Percentiles rank a stretch among this genome's conserved stretches.
Conservation (phyloP, 2,888 invertebrate genomes). For the Rhopalosiphum nymphaeae region DNA sequence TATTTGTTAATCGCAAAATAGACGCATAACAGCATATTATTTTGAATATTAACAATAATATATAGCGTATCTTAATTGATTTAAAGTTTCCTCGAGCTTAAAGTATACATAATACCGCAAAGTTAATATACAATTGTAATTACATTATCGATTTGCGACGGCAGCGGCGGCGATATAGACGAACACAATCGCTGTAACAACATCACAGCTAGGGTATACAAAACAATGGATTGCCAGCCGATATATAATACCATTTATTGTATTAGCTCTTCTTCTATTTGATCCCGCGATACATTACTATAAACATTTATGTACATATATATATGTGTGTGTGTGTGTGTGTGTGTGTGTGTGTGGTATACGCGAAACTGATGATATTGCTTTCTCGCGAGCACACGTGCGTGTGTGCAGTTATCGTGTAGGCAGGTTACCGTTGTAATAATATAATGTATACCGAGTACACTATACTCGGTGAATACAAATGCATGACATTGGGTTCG, state of each 20-base stretch:
- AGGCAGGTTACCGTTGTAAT: neutral
- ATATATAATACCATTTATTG: constrained; percentile 10
- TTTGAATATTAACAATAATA: neutral
- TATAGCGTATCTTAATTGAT: neutral
- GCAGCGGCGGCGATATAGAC: neutral
- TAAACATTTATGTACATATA: neutral
- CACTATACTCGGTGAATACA: neutral
- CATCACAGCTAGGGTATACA: too few species aligned
- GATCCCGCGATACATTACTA: constrained; percentile 8
- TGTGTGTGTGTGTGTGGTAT: neutral
- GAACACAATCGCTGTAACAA: neutral
- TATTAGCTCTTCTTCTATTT: constrained; percentile 20
- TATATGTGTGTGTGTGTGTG: neutral
- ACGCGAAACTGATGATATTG: constrained; percentile 16
- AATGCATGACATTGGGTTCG: neutral
- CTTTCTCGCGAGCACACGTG: constrained; percentile 9
- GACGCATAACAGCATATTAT: neutral
- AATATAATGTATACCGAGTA: neutral
- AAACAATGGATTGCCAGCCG: neutral
- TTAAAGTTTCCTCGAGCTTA: neutral
- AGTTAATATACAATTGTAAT: constrained; percentile 1
- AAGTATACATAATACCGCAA: neutral
- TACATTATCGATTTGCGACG: constrained; percentile 8
- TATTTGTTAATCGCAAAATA: neutral
- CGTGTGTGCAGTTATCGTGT: neutral